Percentiles rank a stretch among this genome's conserved stretches.
These are phyloP conservation scores for Incurvaria masculella DNA, from an alignment of 2,888 invertebrate species.

Conservation along the genomic window DNA sequence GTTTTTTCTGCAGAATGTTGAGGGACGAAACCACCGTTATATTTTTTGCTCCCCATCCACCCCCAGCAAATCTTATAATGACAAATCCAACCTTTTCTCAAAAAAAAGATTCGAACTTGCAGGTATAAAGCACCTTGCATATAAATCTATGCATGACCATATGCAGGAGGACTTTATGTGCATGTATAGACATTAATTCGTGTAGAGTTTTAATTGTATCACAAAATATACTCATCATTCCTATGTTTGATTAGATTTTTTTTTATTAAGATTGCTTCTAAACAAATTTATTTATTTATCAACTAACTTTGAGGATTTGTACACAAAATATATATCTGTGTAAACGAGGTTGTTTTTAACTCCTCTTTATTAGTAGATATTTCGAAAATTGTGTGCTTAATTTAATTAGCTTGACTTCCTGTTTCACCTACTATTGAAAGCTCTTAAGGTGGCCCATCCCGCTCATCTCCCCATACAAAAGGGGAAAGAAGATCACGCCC, in stretches of 20 bases:
- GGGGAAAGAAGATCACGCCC: no score
- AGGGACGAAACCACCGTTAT: conserved; percentile 44
- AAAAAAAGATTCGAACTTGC: conserved; percentile 38
- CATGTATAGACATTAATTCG: conserved; percentile 23
- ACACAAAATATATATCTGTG: no score
- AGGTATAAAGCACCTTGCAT: conserved; percentile 49
- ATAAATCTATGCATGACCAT: conserved; percentile 35
- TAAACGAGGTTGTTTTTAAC: no score
- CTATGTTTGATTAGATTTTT: conserved; percentile 23
- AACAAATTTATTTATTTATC: no score
- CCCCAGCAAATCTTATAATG: conserved; percentile 24
- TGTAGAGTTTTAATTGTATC: conserved; percentile 1
- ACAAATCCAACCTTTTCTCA: conserved; percentile 41
- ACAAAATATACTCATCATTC: conserved; percentile 22
- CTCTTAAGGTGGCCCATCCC: no score
- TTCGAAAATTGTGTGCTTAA: no score
- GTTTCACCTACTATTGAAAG: no score
- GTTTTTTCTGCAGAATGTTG: conserved; percentile 49
- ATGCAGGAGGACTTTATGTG: conserved; percentile 32
- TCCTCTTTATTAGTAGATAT: no score
- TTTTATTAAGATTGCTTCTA: no score
- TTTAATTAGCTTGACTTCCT: no score
- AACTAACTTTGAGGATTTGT: no score
- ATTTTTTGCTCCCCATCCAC: conserved; percentile 34
- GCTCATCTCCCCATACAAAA: no score